Evolutionary conservation across 2,113 vertebrate genomes (phyloP).

Genomic region (Procavia capensis): DNA sequence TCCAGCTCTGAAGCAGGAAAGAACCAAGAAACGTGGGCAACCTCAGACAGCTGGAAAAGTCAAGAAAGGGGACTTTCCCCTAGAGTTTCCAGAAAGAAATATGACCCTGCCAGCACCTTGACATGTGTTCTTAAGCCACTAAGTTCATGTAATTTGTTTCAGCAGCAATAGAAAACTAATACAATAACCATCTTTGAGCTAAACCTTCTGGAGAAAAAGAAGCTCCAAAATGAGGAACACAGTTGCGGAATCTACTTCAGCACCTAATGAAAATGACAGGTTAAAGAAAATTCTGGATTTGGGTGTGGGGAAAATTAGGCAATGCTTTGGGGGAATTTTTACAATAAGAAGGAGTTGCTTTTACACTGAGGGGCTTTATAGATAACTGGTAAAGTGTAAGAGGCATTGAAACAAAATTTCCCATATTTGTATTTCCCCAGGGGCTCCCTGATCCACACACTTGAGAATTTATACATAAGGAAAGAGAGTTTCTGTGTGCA

Average conservation of each 20-base stretch:
- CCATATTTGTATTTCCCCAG: background rate
- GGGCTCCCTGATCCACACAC: background rate
- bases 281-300: background rate
- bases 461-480: background rate
- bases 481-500: background rate
- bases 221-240: background rate
- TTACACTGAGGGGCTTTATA: background rate
- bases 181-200: background rate
- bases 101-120: background rate
- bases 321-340: background rate
- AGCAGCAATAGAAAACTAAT: background rate
- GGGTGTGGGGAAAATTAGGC: background rate
- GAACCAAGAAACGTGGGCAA: background rate
- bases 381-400: background rate
- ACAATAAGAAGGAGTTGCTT: background rate
- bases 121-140: background rate
- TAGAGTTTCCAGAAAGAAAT: background rate
- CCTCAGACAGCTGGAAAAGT: background rate
- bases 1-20: background rate
- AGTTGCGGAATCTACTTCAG: background rate
- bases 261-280: background rate
- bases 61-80: background rate
- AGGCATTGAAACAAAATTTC: background rate
- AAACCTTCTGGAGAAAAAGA: background rate
- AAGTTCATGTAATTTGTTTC: background rate